Percentiles rank a stretch among this genome's conserved stretches.
Evolutionary conservation across 2,888 invertebrate species (phyloP).

Genomic region (Archips crataeganus): DNA sequence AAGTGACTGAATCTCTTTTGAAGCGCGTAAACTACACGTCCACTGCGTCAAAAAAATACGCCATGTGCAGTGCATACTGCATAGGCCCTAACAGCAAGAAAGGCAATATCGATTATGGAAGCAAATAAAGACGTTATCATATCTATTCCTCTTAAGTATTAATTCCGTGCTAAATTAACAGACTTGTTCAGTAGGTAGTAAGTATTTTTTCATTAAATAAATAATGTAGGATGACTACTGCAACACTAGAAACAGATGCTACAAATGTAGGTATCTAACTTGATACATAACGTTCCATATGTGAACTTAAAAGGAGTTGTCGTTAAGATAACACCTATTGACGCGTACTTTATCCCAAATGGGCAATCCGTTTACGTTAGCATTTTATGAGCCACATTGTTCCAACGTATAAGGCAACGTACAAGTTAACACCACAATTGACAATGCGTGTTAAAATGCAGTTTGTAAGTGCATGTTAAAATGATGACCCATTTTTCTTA

Average conservation of each 20-base stretch:
- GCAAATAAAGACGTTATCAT: too few species aligned
- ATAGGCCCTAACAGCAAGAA: too few species aligned
- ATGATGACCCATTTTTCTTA: slow-evolving; percentile 35
- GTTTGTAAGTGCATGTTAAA: slow-evolving; percentile 5
- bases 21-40: too few species aligned
- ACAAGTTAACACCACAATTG: slow-evolving; percentile 36
- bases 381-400: slow-evolving; percentile 45
- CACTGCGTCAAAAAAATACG: too few species aligned
- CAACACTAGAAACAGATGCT: neutral
- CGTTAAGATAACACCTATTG: slow-evolving; percentile 40
- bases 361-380: slow-evolving; percentile 42
- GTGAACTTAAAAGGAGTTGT: slow-evolving; percentile 28
- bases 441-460: slow-evolving; percentile 3
- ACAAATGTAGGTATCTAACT: neutral
- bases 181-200: too few species aligned
- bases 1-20: too few species aligned
- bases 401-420: slow-evolving; percentile 34
- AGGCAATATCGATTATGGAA: too few species aligned
- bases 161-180: too few species aligned
- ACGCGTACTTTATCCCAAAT: slow-evolving; percentile 37
- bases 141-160: too few species aligned
- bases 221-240: neutral
- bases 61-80: too few species aligned
- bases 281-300: slow-evolving; percentile 1
- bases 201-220: too few species aligned